These are phyloP conservation scores for Stenodera caucasica DNA, from an alignment of 2,888 invertebrate genomes.

Conservation along the genomic window DNA sequence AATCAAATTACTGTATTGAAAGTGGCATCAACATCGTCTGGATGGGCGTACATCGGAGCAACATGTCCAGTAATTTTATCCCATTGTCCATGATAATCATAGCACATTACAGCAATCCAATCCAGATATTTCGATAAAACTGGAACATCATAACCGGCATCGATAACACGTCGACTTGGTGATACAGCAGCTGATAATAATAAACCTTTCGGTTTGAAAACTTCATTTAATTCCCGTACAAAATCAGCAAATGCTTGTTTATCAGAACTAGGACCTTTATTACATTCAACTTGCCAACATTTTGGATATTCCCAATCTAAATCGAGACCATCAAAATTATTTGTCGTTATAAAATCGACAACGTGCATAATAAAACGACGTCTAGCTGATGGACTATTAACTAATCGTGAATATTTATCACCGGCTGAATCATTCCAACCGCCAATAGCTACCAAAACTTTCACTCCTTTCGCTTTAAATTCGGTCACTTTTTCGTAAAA, in stretches of 20 bases:
- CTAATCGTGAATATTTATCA: constrained; percentile 83
- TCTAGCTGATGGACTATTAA: constrained; percentile 71
- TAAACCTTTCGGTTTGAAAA: constrained; percentile 71
- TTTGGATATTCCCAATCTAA: constrained; percentile 95
- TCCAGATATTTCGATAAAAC: constrained; percentile 75
- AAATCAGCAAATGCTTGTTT: constrained; percentile 76
- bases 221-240: constrained; percentile 72
- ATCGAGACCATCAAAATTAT: constrained; percentile 88
- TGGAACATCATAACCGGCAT: constrained; percentile 82
- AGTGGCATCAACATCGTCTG: constrained; percentile 71
- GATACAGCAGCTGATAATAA: constrained; percentile 83
- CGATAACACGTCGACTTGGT: constrained; percentile 80
- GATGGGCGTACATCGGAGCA: constrained; percentile 81
- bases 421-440: constrained; percentile 96
- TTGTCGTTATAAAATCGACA: constrained; percentile 74
- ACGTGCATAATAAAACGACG: constrained; percentile 74
- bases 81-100: constrained; percentile 92
- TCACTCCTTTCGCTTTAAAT: constrained; percentile 71
- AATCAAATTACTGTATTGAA: constrained; percentile 69
- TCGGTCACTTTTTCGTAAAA: constrained; percentile 85
- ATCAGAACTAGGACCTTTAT: constrained; percentile 78
- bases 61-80: constrained; percentile 89
- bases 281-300: constrained; percentile 88
- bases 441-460: constrained; percentile 85
- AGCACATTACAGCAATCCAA: constrained; percentile 91